phyloP scores from a whole-genome alignment of 2,888 invertebrate species.

The Allophyes oxyacanthae region DNA sequence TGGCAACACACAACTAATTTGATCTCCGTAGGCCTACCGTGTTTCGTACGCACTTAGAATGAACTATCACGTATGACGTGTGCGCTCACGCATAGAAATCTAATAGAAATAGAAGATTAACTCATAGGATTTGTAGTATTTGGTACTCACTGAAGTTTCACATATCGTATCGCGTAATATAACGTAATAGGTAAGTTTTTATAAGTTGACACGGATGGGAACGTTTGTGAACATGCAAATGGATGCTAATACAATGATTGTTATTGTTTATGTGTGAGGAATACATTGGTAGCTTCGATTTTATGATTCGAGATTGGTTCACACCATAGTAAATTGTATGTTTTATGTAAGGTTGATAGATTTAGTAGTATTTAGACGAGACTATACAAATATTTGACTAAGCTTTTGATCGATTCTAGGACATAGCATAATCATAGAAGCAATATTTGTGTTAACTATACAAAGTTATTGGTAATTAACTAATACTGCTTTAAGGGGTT shows the following conservation, averaged over 20 bases:
- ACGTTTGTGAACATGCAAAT: constrained; percentile 45
- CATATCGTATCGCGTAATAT: constrained; percentile 41
- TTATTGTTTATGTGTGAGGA: constrained; percentile 32
- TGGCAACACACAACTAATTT: constrained; percentile 47
- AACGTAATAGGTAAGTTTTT: constrained; percentile 42
- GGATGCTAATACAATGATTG: constrained; percentile 26
- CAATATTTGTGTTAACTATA: no score
- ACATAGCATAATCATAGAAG: no score
- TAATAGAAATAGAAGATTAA: constrained; percentile 42
- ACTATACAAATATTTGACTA: no score
- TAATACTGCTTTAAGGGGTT: no score
- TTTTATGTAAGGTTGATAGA: constrained; percentile 12
- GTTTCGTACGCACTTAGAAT: constrained; percentile 41
- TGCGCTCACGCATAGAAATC: constrained; percentile 51
- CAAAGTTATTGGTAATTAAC: no score
- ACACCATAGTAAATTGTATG: constrained; percentile 6
- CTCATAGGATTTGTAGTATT: constrained; percentile 33
- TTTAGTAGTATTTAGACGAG: not conserved
- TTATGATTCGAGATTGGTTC: constrained; percentile 17
- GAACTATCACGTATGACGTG: constrained; percentile 43
- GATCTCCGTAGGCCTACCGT: constrained; percentile 53
- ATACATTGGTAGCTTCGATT: constrained; percentile 15
- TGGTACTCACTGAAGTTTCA: constrained; percentile 47
- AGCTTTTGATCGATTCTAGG: no score
- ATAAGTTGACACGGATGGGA: constrained; percentile 37